phyloP scores from a whole-genome alignment of 2,888 invertebrate genomes.

The Smittia sp. region DNA sequence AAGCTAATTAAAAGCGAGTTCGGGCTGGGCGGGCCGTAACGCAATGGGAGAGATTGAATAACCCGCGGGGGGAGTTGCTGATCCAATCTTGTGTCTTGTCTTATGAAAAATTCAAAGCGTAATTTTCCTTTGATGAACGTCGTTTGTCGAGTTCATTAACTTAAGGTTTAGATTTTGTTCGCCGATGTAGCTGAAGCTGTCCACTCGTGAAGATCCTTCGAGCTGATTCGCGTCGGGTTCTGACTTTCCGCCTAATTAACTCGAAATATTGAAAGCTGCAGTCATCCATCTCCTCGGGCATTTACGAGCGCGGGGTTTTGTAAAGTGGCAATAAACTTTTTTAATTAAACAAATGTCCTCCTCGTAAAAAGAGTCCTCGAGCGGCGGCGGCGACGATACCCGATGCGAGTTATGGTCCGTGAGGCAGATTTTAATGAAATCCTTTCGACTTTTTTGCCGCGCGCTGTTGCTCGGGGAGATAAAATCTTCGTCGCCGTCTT shows the following conservation, averaged over 20 bases:
- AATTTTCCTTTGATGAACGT: constrained; percentile 2
- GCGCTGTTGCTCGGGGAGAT: neutral
- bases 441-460: neutral
- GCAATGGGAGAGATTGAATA: neutral
- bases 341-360: constrained; percentile 18
- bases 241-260: constrained; percentile 2
- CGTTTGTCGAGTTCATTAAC: constrained; percentile 11
- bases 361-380: neutral
- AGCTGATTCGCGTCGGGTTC: no score
- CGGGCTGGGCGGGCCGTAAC: neutral
- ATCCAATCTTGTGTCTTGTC: neutral
- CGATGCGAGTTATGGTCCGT: constrained; percentile 4
- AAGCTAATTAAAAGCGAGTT: neutral
- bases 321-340: constrained; percentile 8
- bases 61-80: neutral
- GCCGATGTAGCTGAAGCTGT: neutral
- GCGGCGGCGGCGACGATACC: neutral
- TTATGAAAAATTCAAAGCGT: neutral
- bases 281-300: neutral
- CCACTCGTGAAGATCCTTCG: neutral
- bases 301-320: constrained; percentile 6
- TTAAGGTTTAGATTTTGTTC: neutral
- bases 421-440: constrained; percentile 1
- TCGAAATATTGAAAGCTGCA: constrained; percentile 7
- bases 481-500: neutral